Percentiles rank a stretch among this genome's conserved stretches.
Evolutionary conservation across 2,797 vertebrate genomes (phyloP).

Genomic region (Enteromius unitaeniatus): DNA sequence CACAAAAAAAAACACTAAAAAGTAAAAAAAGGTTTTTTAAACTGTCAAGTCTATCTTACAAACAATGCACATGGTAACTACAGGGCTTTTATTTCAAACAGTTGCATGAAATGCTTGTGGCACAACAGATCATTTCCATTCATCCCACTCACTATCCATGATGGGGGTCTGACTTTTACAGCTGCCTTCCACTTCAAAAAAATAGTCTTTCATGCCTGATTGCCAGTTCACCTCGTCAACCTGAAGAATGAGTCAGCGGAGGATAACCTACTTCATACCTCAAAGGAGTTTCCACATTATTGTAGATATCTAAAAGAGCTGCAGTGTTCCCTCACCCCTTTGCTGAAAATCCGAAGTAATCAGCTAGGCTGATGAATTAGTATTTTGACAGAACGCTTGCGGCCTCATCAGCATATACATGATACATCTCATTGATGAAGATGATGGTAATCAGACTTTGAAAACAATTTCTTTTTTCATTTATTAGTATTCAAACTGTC

Average conservation of each 20-base stretch:
- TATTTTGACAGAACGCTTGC: constrained; percentile 24
- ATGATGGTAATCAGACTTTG: constrained; percentile 7
- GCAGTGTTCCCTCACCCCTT: constrained; percentile 31
- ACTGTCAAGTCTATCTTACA: background rate
- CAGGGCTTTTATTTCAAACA: constrained; percentile 37
- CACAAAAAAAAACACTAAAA: background rate
- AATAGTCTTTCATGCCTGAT: constrained; percentile 46
- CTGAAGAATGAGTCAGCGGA: constrained; percentile 46
- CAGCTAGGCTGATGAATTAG: background rate
- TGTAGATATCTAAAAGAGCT: constrained; percentile 26
- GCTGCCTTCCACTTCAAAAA: constrained; percentile 49
- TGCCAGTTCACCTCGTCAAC: constrained; percentile 47
- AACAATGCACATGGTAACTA: constrained; percentile 26
- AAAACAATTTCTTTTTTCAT: background rate
- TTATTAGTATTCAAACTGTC: background rate
- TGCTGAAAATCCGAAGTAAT: constrained; percentile 1
- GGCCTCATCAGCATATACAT: constrained; percentile 32
- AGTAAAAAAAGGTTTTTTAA: background rate
- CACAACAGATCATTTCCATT: constrained; percentile 35
- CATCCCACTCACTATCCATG: constrained; percentile 31
- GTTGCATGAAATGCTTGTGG: constrained; percentile 5
- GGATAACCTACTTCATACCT: constrained; percentile 50
- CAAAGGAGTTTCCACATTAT: constrained; percentile 38
- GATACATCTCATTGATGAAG: constrained; percentile 18
- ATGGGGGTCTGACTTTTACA: constrained; percentile 43